Conservation (phyloP, 1,140 invertebrate genomes). For the Drosophila santomea region DNA sequence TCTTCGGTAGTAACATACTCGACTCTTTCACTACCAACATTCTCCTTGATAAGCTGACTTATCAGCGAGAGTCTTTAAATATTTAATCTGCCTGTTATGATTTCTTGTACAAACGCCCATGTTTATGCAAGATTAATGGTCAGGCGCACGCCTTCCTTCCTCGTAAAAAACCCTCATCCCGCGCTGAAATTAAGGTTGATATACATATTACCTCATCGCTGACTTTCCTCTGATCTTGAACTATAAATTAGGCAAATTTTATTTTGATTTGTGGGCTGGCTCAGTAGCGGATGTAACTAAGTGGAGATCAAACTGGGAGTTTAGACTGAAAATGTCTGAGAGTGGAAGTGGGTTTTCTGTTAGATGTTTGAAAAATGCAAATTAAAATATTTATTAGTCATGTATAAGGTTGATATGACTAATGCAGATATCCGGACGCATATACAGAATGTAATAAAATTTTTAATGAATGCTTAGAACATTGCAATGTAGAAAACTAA, state of each 20-base stretch:
- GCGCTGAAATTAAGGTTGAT: conserved; percentile 13
- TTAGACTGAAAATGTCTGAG: conserved; percentile 16
- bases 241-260: conserved; percentile 67
- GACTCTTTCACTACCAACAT: conserved; percentile 15
- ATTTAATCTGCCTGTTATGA: conserved; percentile 64
- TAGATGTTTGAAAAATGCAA: not conserved
- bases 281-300: conserved; percentile 56
- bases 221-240: conserved; percentile 45
- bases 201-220: conserved; percentile 44
- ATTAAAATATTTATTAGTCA: not conserved
- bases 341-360: conserved; percentile 24
- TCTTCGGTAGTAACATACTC: conserved; percentile 12
- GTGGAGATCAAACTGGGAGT: conserved; percentile 3
- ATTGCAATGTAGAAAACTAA: no score
- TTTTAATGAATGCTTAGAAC: no score
- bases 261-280: conserved; percentile 49
- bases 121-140: conserved; percentile 81
- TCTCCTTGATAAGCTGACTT: conserved; percentile 58
- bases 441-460: no score
- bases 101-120: conserved; percentile 68
- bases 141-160: conserved; percentile 72
- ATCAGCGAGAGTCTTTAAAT: conserved; percentile 62
- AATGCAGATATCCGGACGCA: no score
- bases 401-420: no score
- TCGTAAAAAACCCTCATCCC: conserved; percentile 13